phyloP scores from a whole-genome alignment of 2,113 vertebrate species.

The Progne subis region DNA sequence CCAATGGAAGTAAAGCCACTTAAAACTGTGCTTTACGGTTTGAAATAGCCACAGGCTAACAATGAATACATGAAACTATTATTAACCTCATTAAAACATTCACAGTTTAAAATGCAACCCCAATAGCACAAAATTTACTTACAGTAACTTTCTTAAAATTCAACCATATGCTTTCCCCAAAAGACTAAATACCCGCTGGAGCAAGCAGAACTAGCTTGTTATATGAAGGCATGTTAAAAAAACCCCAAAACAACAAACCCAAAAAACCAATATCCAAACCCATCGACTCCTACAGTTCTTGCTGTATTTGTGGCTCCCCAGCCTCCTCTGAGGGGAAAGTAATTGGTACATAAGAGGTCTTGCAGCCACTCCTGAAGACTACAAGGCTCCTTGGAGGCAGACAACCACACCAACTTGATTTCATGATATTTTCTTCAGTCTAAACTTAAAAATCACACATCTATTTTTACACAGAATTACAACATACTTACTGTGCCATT shows the following conservation, averaged over 20 bases:
- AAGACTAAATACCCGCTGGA: neutral
- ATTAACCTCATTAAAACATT: neutral
- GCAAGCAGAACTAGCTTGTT: neutral
- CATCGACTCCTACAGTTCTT: neutral
- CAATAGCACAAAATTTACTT: neutral
- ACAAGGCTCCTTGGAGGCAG: neutral
- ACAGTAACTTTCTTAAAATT: neutral
- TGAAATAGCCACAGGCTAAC: neutral
- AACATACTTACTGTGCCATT: conserved; percentile 90
- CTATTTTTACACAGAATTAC: neutral
- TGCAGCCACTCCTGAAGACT: neutral
- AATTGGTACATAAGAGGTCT: neutral
- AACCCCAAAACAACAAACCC: neutral
- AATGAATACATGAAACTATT: neutral
- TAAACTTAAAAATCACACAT: conserved; percentile 5
- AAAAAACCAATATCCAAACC: neutral
- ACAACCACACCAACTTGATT: neutral
- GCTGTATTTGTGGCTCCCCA: neutral
- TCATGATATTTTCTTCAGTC: neutral
- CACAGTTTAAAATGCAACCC: neutral
- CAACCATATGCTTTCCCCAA: neutral
- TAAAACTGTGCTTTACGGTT: neutral
- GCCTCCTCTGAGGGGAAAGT: neutral
- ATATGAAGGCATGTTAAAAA: neutral
- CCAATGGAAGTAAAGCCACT: neutral